Evolutionary conservation across 2,888 invertebrate species (phyloP).

Genomic region (Mamestra brassicae): DNA sequence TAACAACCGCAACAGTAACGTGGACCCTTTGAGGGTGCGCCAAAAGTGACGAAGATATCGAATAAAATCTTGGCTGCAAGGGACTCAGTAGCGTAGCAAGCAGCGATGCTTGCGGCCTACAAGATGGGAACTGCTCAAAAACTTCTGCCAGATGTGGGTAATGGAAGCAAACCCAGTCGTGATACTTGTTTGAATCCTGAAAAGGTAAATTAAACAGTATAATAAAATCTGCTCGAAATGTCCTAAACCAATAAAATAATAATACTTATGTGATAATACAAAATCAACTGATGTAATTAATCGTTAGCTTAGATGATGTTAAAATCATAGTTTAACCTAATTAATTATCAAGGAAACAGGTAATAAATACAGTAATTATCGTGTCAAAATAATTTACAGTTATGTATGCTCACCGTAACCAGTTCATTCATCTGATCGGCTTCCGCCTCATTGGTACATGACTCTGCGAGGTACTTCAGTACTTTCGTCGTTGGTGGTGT

Average conservation of each 20-base stretch:
- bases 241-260: background rate
- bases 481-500: conserved; percentile 97
- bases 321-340: background rate
- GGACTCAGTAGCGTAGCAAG: conserved; percentile 95
- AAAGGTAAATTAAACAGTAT: conserved; percentile 42
- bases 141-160: conserved; percentile 97
- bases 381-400: conserved; percentile 7
- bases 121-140: conserved; percentile 96
- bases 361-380: background rate
- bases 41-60: conserved; percentile 96
- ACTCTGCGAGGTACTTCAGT: conserved; percentile 94
- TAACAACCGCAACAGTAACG: conserved; percentile 97
- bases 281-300: background rate
- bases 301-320: background rate
- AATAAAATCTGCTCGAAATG: background rate
- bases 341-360: conserved; percentile 9
- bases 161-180: conserved; percentile 97
- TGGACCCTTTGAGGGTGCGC: conserved; percentile 95
- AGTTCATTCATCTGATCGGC: conserved; percentile 93
- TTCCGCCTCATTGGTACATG: conserved; percentile 94
- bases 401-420: conserved; percentile 91
- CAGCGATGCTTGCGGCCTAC: conserved; percentile 95
- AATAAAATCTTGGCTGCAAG: conserved; percentile 97
- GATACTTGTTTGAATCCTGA: conserved; percentile 96
- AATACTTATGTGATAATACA: background rate